Evolutionary conservation across 2,797 vertebrate genomes (phyloP).

Genomic region (Notoglanidium macrostoma): DNA sequence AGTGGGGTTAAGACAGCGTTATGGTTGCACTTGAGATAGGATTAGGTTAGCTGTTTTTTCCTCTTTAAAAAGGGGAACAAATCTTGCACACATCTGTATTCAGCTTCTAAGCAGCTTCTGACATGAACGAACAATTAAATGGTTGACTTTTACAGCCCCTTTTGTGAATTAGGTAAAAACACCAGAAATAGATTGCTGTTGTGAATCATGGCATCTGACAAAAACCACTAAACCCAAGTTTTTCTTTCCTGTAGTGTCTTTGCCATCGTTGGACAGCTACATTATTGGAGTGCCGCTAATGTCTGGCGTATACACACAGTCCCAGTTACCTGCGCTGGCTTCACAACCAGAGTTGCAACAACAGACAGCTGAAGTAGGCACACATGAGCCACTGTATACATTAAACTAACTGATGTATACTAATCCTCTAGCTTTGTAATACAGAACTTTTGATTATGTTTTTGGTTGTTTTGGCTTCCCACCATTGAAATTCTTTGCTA

Average conservation of each 20-base stretch:
- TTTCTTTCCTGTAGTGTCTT: constrained; percentile 60
- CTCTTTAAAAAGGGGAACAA: neutral
- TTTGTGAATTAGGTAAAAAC: neutral
- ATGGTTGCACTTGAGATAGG: neutral
- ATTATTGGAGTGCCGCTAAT: constrained; percentile 73
- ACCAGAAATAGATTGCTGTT: neutral
- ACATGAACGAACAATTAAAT: neutral
- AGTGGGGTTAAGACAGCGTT: neutral
- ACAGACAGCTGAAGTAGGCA: constrained; percentile 70
- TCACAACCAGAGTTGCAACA: constrained; percentile 61
- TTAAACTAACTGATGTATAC: neutral
- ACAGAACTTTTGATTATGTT: neutral
- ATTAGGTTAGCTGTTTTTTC: neutral
- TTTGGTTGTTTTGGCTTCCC: neutral
- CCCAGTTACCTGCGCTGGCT: constrained; percentile 52
- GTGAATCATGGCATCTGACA: neutral
- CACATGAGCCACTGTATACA: neutral
- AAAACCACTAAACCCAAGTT: neutral
- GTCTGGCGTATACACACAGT: constrained; percentile 62
- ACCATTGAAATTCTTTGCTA: neutral
- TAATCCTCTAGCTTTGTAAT: neutral
- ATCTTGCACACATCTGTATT: neutral
- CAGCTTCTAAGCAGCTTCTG: neutral
- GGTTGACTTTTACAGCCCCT: neutral
- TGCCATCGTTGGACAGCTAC: constrained; percentile 68